Percentiles rank a stretch among this genome's conserved stretches.
Conservation (phyloP, 2,888 invertebrate species). For the Amphipyra tragopoginis region DNA sequence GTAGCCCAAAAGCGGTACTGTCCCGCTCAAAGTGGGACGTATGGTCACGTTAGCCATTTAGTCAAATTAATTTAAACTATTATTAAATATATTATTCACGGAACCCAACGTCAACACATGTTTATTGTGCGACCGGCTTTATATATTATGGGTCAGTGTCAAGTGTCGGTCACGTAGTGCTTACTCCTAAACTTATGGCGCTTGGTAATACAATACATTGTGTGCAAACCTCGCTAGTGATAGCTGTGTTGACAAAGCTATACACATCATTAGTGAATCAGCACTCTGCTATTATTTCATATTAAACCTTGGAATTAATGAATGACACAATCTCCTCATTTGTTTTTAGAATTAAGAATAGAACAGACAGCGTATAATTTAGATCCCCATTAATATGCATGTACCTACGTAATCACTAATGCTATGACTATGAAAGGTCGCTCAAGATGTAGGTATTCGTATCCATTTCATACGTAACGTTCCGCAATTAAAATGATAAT, state of each 20-base stretch:
- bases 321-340: slow-evolving; percentile 54
- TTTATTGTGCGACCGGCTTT: slow-evolving; percentile 56
- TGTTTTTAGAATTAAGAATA: slow-evolving; percentile 37
- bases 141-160: slow-evolving; percentile 80
- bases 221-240: slow-evolving; percentile 67
- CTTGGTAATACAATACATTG: slow-evolving; percentile 80
- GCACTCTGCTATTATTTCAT: slow-evolving; percentile 53
- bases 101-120: slow-evolving; percentile 59
- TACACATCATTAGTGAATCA: slow-evolving; percentile 56
- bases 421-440: slow-evolving; percentile 35
- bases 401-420: slow-evolving; percentile 26
- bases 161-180: slow-evolving; percentile 84
- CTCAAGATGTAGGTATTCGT: slow-evolving; percentile 23
- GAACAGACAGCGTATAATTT: slow-evolving; percentile 40
- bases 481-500: slow-evolving; percentile 43
- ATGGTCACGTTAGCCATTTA: no score
- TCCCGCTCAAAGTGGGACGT: no score
- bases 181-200: slow-evolving; percentile 82
- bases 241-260: slow-evolving; percentile 56
- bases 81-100: slow-evolving; percentile 41
- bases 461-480: slow-evolving; percentile 24
- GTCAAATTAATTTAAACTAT: neutral
- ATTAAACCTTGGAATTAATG: slow-evolving; percentile 59
- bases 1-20: no score
- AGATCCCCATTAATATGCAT: slow-evolving; percentile 34